phyloP scores from a whole-genome alignment of 2,113 vertebrate genomes.

The Cyanoramphus novaezelandiae region DNA sequence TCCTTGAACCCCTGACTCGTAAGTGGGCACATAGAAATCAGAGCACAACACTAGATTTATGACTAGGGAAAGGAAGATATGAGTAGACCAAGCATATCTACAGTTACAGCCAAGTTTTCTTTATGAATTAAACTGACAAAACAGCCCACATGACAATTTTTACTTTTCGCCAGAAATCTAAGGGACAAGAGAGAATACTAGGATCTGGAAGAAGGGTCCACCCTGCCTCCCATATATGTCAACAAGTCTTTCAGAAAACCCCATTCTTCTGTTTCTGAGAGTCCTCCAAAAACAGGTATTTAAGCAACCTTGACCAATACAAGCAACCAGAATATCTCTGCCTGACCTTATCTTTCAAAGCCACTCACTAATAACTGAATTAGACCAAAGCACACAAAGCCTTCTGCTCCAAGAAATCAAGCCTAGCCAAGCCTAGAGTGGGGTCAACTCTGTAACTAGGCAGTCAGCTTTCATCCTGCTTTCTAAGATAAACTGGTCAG shows the following conservation, averaged over 20 bases:
- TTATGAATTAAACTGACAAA: background rate
- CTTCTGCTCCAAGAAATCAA: background rate
- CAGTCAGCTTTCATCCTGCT: background rate
- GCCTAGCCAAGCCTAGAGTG: background rate
- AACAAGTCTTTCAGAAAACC: background rate
- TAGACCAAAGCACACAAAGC: background rate
- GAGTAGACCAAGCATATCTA: background rate
- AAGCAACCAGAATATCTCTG: background rate
- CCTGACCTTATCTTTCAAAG: background rate
- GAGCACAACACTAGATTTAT: background rate
- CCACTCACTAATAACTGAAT: background rate
- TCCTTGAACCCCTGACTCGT: background rate
- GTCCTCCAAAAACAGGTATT: background rate
- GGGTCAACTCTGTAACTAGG: fast-evolving
- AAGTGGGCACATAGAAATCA: background rate
- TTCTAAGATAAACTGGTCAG: background rate
- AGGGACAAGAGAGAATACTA: background rate
- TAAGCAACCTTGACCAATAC: background rate
- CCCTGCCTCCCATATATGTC: background rate
- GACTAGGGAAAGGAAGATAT: background rate
- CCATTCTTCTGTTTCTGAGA: background rate
- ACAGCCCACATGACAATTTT: background rate
- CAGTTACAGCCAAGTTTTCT: background rate
- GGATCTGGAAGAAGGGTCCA: background rate
- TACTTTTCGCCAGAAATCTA: background rate